phyloP scores from a whole-genome alignment of 92 coral and sea anemone genomes.

The Zoanthus sociatus region DNA sequence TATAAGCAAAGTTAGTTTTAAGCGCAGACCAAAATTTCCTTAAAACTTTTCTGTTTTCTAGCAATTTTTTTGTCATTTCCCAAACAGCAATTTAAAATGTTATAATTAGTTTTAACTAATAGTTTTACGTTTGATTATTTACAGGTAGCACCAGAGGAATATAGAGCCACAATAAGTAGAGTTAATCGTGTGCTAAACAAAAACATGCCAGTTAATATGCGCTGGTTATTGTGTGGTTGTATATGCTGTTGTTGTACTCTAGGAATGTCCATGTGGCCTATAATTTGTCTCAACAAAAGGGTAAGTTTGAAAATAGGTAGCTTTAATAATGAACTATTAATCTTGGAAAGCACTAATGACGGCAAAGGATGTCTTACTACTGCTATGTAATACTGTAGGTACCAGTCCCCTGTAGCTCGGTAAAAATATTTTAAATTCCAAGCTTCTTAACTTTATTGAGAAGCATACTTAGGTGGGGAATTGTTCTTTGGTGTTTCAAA shows the following conservation, averaged over 20 bases:
- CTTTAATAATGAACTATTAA: too few species aligned
- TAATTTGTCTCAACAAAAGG: conserved; percentile 97
- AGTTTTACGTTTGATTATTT: background rate
- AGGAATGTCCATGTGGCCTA: conserved; percentile 99
- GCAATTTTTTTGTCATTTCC: background rate
- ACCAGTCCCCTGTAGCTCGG: too few species aligned
- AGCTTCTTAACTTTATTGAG: too few species aligned
- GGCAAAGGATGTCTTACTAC: too few species aligned
- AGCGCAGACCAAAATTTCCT: too few species aligned
- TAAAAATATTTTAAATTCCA: too few species aligned
- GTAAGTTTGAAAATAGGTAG: conserved; percentile 51
- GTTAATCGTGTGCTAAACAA: conserved; percentile 92
- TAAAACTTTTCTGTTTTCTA: too few species aligned
- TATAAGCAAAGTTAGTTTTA: too few species aligned
- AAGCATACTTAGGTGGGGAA: too few species aligned
- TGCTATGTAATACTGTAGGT: too few species aligned
- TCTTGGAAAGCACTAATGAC: too few species aligned
- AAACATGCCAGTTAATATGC: conserved; percentile 95
- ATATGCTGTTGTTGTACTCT: conserved; percentile 97
- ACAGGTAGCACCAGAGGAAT: conserved; percentile 98
- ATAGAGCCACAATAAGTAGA: conserved; percentile 86
- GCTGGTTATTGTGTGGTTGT: conserved; percentile 98
- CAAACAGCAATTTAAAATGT: background rate
- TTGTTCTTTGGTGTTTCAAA: too few species aligned
- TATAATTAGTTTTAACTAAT: background rate